Conservation (phyloP, 1,140 invertebrate genomes). For the Nasonia giraulti region DNA sequence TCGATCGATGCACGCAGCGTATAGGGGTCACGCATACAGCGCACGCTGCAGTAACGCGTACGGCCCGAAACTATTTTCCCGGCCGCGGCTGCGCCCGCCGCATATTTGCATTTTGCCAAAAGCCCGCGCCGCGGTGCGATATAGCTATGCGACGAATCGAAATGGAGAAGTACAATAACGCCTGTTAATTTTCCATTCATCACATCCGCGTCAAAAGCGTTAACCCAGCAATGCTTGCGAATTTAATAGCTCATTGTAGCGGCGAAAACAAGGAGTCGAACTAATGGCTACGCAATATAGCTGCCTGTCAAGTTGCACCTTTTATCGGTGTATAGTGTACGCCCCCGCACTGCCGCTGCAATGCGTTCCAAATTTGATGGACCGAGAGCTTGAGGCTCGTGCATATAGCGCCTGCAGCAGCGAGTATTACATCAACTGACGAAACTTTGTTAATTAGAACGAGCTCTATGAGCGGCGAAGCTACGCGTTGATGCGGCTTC, state of each 20-base stretch:
- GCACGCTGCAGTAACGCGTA: no score
- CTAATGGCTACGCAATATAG: slow-evolving; percentile 10
- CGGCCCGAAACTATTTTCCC: no score
- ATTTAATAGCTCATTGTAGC: slow-evolving; percentile 36
- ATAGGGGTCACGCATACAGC: no score
- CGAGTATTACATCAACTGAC: slow-evolving; percentile 14
- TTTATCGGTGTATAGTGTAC: background rate
- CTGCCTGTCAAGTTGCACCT: slow-evolving; percentile 19
- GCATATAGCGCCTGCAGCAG: no score
- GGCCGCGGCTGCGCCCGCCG: no score
- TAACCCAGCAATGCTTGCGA: slow-evolving; percentile 1
- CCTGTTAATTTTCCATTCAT: slow-evolving; percentile 37
- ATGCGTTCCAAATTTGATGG: slow-evolving; percentile 24
- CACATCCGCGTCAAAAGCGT: background rate
- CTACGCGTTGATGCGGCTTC: background rate
- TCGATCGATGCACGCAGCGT: no score
- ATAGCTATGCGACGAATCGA: no score
- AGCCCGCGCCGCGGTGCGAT: no score
- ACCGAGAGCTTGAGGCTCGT: background rate
- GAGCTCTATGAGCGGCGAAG: background rate
- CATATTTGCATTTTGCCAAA: no score
- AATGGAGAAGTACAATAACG: background rate
- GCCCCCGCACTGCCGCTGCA: background rate
- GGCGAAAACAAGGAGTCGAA: slow-evolving; percentile 28
- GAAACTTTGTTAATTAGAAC: slow-evolving; percentile 45